A percentile compares a stretch with the other conserved stretches of the same genome.
phyloP scores from a whole-genome alignment of 2,113 vertebrate genomes.

The Brachypteracias leptosomus region DNA sequence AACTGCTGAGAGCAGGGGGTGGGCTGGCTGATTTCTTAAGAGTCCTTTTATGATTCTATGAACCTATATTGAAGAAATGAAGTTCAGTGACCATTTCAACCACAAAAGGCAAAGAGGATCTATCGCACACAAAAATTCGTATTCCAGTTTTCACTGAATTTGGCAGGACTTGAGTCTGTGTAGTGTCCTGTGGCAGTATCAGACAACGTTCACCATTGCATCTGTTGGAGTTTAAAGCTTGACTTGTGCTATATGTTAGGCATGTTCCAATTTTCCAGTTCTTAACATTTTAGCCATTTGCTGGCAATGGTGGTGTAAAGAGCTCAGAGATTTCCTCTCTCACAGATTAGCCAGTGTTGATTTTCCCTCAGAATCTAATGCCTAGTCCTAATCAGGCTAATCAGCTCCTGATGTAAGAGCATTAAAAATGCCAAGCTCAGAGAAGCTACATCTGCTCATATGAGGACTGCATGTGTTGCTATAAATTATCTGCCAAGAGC shows the following conservation, averaged over 20 bases:
- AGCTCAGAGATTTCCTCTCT: background rate
- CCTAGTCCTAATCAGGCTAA: background rate
- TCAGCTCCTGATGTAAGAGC: background rate
- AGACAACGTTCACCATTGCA: background rate
- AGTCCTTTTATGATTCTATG: background rate
- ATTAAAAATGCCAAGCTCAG: background rate
- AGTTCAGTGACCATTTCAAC: background rate
- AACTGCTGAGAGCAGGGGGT: background rate
- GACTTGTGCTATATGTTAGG: fast-evolving
- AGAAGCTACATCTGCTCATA: background rate
- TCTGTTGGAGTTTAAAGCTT: background rate
- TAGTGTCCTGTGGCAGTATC: background rate
- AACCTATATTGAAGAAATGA: background rate
- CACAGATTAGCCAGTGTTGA: background rate
- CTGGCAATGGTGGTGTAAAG: background rate
- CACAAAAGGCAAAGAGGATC: background rate
- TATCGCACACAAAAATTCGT: background rate
- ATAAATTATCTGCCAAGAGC: background rate
- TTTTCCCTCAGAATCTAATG: background rate
- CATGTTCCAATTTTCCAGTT: background rate
- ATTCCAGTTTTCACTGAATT: background rate
- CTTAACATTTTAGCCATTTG: background rate
- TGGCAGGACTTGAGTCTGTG: background rate
- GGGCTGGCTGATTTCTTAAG: background rate
- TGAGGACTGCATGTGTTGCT: background rate